A percentile compares a stretch with the other conserved stretches of the same genome.
Conservation (phyloP, 2,113 vertebrate species). For the Microcebus jonahi region DNA sequence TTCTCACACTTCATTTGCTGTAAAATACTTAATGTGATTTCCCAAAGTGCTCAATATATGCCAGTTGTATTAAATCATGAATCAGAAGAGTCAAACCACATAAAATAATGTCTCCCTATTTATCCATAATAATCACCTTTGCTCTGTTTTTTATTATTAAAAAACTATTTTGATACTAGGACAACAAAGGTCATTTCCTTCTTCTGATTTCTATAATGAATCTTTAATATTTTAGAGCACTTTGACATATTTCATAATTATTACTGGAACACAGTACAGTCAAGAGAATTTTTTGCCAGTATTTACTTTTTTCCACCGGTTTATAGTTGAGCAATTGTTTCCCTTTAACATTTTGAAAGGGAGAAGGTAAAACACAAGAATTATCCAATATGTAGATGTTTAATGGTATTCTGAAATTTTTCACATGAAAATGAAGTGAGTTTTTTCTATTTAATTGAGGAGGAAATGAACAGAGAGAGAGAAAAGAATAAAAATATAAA, state of each 20-base stretch:
- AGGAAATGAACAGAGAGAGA: neutral
- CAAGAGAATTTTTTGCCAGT: neutral
- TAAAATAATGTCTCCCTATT: neutral
- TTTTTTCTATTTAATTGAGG: neutral
- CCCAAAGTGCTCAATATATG: neutral
- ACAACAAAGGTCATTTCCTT: neutral
- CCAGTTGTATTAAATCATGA: neutral
- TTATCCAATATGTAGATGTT: neutral
- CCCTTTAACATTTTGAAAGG: neutral
- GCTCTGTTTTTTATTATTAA: neutral
- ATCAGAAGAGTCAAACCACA: neutral
- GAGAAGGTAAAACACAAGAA: neutral
- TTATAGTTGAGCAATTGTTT: neutral
- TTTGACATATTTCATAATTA: neutral
- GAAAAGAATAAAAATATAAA: neutral
- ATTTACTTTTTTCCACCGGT: neutral
- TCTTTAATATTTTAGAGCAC: neutral
- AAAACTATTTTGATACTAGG: neutral
- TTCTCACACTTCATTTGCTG: neutral
- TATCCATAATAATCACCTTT: neutral
- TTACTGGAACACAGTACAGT: neutral
- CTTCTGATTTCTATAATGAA: neutral
- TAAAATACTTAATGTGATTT: neutral
- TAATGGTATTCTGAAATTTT: neutral
- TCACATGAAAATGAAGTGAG: neutral